These are phyloP conservation scores for Cygnus olor DNA, from an alignment of 2,797 vertebrate species.

Conservation along the genomic window DNA sequence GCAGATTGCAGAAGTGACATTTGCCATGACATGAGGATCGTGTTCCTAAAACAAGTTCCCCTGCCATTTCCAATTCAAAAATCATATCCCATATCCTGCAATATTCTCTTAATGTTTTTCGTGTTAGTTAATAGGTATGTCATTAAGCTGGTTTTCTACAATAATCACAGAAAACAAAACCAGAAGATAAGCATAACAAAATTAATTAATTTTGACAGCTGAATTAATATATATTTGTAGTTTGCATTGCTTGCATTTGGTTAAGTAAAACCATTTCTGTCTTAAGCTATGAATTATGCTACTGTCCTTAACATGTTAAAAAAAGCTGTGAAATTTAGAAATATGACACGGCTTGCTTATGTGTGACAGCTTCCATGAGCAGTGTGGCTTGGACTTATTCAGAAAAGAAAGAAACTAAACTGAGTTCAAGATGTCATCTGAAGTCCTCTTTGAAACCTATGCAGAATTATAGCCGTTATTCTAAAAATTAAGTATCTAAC, in stretches of 20 bases:
- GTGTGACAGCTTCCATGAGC: not conserved
- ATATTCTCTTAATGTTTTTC: not conserved
- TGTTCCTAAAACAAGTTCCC: not conserved
- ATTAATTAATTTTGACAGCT: not conserved
- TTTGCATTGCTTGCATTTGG: not conserved
- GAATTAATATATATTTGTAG: not conserved
- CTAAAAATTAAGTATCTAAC: not conserved
- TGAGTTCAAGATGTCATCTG: not conserved
- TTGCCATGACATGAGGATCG: not conserved
- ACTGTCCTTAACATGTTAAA: not conserved
- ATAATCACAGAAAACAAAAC: not conserved
- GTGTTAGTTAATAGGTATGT: not conserved
- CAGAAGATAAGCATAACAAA: not conserved
- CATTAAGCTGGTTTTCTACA: not conserved
- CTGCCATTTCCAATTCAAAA: not conserved
- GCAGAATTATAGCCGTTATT: rapidly evolving
- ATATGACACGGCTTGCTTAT: not conserved
- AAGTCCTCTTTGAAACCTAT: not conserved
- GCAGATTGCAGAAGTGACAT: not conserved
- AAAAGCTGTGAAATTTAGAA: not conserved
- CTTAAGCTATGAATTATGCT: not conserved
- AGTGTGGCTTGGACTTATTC: not conserved
- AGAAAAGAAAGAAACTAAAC: not conserved
- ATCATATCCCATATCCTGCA: not conserved
- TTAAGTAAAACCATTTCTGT: not conserved